Evolutionary conservation across 2,113 vertebrate species (phyloP).

Genomic region (Aleadryas rufinucha): DNA sequence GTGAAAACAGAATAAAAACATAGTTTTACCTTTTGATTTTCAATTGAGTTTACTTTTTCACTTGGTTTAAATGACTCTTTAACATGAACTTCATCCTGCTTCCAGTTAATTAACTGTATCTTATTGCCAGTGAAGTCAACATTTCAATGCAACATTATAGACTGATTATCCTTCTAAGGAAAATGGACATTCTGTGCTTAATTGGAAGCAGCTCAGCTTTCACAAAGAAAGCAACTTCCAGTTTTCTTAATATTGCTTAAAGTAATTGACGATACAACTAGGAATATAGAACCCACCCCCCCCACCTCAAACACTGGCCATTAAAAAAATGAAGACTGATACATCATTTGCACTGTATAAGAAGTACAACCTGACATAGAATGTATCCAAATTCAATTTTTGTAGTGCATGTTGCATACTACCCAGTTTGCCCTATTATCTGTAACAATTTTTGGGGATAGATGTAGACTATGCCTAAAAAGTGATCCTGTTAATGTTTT

Average conservation of each 20-base stretch:
- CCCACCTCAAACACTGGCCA: accelerated
- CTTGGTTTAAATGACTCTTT: background rate
- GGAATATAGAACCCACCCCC: background rate
- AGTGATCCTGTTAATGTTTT: background rate
- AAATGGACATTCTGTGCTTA: background rate
- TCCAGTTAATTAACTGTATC: constrained; percentile 25
- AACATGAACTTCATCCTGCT: background rate
- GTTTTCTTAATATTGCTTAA: background rate
- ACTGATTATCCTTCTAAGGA: background rate
- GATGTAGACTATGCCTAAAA: background rate
- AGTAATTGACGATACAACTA: background rate
- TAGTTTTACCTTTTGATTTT: background rate
- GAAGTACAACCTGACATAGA: background rate
- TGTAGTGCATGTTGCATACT: background rate
- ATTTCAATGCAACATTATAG: background rate
- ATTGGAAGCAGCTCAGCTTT: background rate
- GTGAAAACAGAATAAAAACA: background rate
- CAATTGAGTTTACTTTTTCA: background rate
- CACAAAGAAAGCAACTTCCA: background rate
- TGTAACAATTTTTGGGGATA: background rate
- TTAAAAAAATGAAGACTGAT: background rate
- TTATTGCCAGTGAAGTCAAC: background rate
- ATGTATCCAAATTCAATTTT: background rate
- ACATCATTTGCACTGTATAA: background rate
- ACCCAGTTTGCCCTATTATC: accelerated